Conservation (phyloP, 2,888 invertebrate species). For the Amblyjoppa proteus region DNA sequence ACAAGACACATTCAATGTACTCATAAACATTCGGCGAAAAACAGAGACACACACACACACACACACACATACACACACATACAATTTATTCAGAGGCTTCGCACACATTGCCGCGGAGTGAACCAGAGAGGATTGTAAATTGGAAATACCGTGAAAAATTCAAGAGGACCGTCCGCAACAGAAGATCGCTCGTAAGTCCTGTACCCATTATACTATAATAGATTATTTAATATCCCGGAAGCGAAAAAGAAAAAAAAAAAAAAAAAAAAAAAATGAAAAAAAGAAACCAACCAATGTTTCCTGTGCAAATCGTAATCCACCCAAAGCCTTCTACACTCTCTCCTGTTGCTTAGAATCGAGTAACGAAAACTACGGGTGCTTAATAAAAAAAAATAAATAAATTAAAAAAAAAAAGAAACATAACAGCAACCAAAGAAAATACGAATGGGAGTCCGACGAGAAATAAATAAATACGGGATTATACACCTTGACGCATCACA, state of each 20-base stretch:
- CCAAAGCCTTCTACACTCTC: slow-evolving; percentile 64
- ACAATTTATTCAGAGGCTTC: slow-evolving; percentile 46
- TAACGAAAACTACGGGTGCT: slow-evolving; percentile 66
- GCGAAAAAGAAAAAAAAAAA: slow-evolving; percentile 19
- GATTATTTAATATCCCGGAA: slow-evolving; percentile 36
- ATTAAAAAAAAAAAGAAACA: slow-evolving; percentile 45
- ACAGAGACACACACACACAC: slow-evolving; percentile 12
- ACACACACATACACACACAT: slow-evolving; percentile 26
- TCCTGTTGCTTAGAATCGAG: slow-evolving; percentile 60
- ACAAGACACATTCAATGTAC: not conserved
- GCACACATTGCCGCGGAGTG: slow-evolving; percentile 38
- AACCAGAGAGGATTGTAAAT: slow-evolving; percentile 41
- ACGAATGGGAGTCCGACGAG: slow-evolving; percentile 56
- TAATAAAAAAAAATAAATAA: slow-evolving; percentile 19
- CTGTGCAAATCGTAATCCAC: slow-evolving; percentile 62
- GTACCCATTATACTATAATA: slow-evolving; percentile 49
- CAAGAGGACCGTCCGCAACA: slow-evolving; percentile 65
- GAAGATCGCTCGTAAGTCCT: slow-evolving; percentile 65
- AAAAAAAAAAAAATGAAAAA: slow-evolving; percentile 17
- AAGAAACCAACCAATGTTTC: slow-evolving; percentile 31
- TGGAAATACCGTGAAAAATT: slow-evolving; percentile 47
- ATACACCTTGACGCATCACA: slow-evolving; percentile 48
- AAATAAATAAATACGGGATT: slow-evolving; percentile 43
- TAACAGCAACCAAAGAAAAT: slow-evolving; percentile 31
- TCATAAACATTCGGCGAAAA: not conserved